Percentiles rank a stretch among this genome's conserved stretches.
phyloP scores from a whole-genome alignment of 2,113 vertebrate genomes.

The Cyrtonyx montezumae region DNA sequence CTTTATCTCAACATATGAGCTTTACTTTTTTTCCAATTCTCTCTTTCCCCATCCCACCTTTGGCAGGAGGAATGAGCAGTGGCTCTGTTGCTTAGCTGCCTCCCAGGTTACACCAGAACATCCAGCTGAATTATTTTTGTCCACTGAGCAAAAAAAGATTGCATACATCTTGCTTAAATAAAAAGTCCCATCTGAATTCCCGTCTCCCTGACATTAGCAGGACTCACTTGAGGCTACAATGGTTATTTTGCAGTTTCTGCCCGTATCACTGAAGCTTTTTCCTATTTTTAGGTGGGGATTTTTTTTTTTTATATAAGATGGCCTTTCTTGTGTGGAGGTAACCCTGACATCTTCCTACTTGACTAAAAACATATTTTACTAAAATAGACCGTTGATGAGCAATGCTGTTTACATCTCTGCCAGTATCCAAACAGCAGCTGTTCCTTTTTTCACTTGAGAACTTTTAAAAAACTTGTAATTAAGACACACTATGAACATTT shows the following conservation, averaged over 20 bases:
- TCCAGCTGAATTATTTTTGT: not conserved
- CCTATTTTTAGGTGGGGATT: not conserved
- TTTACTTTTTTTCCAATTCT: not conserved
- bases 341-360: not conserved
- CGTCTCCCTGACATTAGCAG: not conserved
- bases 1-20: not conserved
- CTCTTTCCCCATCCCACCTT: not conserved
- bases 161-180: not conserved
- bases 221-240: not conserved
- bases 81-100: not conserved
- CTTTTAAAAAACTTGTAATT: conserved; percentile 17
- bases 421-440: not conserved
- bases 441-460: not conserved
- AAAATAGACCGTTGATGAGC: not conserved
- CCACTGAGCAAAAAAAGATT: not conserved
- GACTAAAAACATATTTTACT: not conserved
- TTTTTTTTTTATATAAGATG: not conserved
- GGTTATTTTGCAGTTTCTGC: not conserved
- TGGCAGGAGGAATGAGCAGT: not conserved
- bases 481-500: not conserved
- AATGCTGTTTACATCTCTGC: not conserved
- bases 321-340: not conserved
- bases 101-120: not conserved
- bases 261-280: not conserved
- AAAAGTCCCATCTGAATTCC: not conserved